Conservation (phyloP, 1,140 invertebrate species). For the Drosophila nigromelanica region DNA sequence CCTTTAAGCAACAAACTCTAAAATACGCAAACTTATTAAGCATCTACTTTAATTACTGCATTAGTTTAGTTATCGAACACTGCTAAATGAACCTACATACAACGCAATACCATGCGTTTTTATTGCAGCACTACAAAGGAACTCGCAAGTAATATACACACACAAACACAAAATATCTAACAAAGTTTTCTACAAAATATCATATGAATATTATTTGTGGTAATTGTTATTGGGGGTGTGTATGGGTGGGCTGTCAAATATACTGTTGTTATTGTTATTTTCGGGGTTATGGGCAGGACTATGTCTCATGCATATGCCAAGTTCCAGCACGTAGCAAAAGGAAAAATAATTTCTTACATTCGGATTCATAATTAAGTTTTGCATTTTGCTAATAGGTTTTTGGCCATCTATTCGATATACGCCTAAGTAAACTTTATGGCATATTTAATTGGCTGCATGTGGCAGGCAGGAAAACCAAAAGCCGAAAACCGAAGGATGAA, state of each 20-base stretch:
- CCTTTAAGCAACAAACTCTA: no score
- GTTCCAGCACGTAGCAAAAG: neutral
- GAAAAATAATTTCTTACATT: conserved; percentile 30
- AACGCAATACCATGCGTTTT: no score
- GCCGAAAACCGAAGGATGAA: neutral
- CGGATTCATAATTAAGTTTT: conserved; percentile 57
- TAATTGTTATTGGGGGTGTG: conserved; percentile 1
- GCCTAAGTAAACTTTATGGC: conserved; percentile 54
- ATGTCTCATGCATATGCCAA: conserved; percentile 3
- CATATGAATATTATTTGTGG: conserved; percentile 20
- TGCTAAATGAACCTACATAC: no score
- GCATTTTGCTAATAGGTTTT: conserved; percentile 55
- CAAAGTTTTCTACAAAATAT: conserved; percentile 14
- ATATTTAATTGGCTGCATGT: conserved; percentile 63
- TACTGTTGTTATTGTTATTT: conserved; percentile 12
- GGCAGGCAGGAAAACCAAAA: neutral
- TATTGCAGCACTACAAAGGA: no score
- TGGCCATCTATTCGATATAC: conserved; percentile 35
- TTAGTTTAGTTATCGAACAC: no score
- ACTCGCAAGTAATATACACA: neutral
- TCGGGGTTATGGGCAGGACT: neutral
- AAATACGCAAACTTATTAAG: no score
- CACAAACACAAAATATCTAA: neutral
- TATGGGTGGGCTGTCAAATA: neutral
- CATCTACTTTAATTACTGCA: no score